Conservation (phyloP, 1,140 invertebrate genomes). For the Cydia amplana region DNA sequence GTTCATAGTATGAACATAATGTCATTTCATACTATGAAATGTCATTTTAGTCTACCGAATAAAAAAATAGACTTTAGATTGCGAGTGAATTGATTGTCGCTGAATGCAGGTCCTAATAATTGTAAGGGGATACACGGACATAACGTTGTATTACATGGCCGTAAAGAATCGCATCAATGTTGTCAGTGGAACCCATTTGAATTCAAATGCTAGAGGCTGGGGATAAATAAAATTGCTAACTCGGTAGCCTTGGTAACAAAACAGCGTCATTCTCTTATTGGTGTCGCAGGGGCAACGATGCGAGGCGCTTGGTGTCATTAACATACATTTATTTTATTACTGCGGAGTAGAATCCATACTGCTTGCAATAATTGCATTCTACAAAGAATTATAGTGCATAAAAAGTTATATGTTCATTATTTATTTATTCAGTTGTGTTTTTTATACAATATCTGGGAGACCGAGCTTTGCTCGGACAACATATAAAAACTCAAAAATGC, state of each 20-base stretch:
- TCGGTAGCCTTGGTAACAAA: constrained; percentile 26
- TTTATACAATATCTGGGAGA: too few species aligned
- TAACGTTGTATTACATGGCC: background rate
- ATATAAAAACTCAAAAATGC: too few species aligned
- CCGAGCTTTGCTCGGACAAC: too few species aligned
- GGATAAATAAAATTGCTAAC: constrained; percentile 25
- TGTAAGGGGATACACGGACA: background rate
- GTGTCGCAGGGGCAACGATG: constrained; percentile 28
- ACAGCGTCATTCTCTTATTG: constrained; percentile 31
- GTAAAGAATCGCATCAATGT: constrained; percentile 5
- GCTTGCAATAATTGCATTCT: background rate
- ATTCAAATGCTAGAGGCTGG: constrained; percentile 10
- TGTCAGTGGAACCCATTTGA: constrained; percentile 16
- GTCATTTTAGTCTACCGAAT: too few species aligned
- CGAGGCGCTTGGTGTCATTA: constrained; percentile 21
- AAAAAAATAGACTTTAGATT: too few species aligned
- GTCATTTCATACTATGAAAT: too few species aligned
- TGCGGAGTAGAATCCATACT: background rate
- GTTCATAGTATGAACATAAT: too few species aligned
- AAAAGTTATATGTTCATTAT: background rate
- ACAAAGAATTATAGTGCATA: background rate
- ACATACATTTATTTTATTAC: constrained; percentile 32
- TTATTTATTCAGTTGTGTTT: background rate
- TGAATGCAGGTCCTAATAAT: background rate
- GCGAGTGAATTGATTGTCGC: background rate